Conservation (phyloP, 2,113 vertebrate species). For the Coptodon bakossiorum region DNA sequence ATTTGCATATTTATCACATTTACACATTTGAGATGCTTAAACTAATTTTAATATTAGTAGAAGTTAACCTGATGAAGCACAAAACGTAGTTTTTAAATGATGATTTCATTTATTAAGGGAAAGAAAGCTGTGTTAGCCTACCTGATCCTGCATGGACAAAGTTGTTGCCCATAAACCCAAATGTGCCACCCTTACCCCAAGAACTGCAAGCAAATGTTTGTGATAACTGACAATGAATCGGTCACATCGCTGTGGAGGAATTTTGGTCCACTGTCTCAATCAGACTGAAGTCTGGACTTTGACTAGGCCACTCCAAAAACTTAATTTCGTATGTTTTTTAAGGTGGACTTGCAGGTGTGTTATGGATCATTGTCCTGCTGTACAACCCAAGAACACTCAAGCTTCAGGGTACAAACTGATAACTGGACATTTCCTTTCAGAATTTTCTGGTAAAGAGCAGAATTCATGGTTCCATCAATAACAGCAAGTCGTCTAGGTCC, state of each 20-base stretch:
- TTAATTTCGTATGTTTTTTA: not conserved
- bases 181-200: fast-evolving
- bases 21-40: not conserved
- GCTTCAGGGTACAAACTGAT: not conserved
- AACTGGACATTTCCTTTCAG: not conserved
- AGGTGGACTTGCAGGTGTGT: not conserved
- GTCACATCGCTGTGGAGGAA: not conserved
- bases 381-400: not conserved
- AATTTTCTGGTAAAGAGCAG: not conserved
- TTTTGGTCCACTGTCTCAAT: not conserved
- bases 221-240: not conserved
- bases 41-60: not conserved
- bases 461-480: not conserved
- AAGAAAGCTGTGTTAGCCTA: not conserved
- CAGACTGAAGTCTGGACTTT: not conserved
- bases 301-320: not conserved
- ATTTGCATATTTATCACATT: not conserved
- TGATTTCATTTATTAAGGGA: not conserved
- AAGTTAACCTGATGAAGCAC: not conserved
- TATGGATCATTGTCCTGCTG: not conserved
- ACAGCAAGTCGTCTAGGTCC: not conserved
- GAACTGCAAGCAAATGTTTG: not conserved
- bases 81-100: not conserved
- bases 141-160: not conserved
- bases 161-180: not conserved